These are phyloP conservation scores for Gonocerus acuteangulatus DNA, from an alignment of 2,888 invertebrate genomes.

Conservation along the genomic window DNA sequence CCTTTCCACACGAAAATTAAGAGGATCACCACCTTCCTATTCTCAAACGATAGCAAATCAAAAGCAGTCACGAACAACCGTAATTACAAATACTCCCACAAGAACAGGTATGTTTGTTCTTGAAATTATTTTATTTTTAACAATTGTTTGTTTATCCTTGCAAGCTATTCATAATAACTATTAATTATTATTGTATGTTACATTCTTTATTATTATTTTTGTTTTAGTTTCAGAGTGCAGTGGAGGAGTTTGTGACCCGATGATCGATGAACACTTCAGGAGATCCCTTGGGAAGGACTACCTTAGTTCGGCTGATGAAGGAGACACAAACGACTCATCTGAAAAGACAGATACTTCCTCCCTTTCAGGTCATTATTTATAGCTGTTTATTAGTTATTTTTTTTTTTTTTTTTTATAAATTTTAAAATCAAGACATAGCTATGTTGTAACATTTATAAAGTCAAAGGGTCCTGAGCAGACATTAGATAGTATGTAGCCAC, in stretches of 20 bases:
- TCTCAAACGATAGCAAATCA: conserved; percentile 34
- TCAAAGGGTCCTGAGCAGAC: no score
- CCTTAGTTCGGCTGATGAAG: conserved; percentile 43
- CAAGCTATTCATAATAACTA: no score
- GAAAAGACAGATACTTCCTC: conserved; percentile 33
- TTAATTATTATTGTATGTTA: neutral
- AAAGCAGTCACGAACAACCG: conserved; percentile 30
- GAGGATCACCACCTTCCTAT: conserved; percentile 37
- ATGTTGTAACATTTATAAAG: no score
- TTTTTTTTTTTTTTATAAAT: no score
- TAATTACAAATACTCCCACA: conserved; percentile 28
- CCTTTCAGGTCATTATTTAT: conserved; percentile 35
- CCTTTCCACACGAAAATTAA: conserved; percentile 37
- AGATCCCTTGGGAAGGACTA: conserved; percentile 80
- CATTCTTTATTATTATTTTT: neutral
- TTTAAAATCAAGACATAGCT: no score
- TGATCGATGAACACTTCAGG: conserved; percentile 91
- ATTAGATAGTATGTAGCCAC: no score
- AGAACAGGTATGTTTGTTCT: conserved; percentile 27
- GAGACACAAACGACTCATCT: conserved; percentile 31
- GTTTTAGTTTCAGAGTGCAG: conserved; percentile 8
- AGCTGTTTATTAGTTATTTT: neutral
- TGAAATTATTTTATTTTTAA: neutral
- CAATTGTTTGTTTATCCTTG: no score
- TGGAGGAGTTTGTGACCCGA: conserved; percentile 66